Base-by-base conservation (phyloP, 2,113 vertebrate species). In the Phalacrocorax pelagicus region DNA sequence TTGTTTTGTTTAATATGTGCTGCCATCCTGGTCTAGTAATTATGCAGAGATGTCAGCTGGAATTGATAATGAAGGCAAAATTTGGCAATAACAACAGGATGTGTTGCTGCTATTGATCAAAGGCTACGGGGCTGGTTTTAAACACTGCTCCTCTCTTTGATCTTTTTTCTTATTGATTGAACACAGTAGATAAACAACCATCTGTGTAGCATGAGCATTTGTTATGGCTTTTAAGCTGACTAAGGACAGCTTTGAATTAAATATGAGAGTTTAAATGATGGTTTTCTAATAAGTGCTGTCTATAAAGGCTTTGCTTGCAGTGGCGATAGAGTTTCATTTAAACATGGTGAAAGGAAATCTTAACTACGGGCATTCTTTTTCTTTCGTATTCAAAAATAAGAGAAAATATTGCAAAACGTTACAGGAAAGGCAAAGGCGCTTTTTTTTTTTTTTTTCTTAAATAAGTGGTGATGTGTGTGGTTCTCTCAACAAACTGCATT, bases 51-150 rank as follows among this genome's bases (percentile, higher is more conserved):
- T 54, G 9, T 61, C 67, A 85, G 27, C 83, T 63, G 14, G 92
- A 95, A 86, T 92, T 0, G 1, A 65, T 78, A 66, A 59, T 5
- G 30, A 88, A 78, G 54, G 57, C 29, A 23, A 46, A 67, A 86
- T 94, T 92, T 90, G 62, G 92, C 87, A 94, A 88, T 72, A 94
- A 88, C 59, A 52, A 57, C 15, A 12, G 38, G 81, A 74, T 91
- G 49, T 90, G 70, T 88, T 93, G 59, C 57, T 93, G 57, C 87
- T 94, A 57, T 93, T 86, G 86, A 95, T 85, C 84, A 80, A 81
- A 97, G 62, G 49, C 79, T 65, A 16, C 12, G 7, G 69, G 67
- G 47, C 81, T 92, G 77, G 73, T 88, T 93, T 83, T 95, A 95
- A 88, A 92, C 86, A 77, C 78, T 51, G 44, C 42, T 58, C 1